A percentile compares a stretch with the other conserved stretches of the same genome.
These are phyloP conservation scores for Todiramphus saurophagus DNA, from an alignment of 2,113 vertebrate genomes.

Conservation along the genomic window DNA sequence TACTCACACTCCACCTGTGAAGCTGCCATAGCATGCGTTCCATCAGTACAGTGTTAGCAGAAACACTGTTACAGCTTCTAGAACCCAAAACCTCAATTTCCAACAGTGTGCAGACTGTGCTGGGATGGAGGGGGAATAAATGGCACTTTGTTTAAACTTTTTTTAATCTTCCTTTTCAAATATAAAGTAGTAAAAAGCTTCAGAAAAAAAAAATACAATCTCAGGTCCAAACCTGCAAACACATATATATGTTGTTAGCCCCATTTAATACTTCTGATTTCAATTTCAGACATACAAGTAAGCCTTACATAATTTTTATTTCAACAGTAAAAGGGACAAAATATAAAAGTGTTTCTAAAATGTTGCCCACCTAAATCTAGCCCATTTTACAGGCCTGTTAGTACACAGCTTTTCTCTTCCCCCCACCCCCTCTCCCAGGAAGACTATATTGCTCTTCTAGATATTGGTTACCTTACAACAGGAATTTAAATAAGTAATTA, in stretches of 20 bases:
- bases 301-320: not conserved
- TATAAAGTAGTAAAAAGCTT: not conserved
- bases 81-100: constrained; percentile 25
- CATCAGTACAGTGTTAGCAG: not conserved
- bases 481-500: not conserved
- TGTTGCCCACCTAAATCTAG: not conserved
- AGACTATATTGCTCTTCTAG: not conserved
- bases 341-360: not conserved
- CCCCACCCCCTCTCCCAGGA: fast-evolving
- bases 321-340: not conserved
- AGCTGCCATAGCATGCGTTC: not conserved
- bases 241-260: not conserved
- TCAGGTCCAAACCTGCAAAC: not conserved
- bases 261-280: not conserved
- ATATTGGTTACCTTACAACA: not conserved
- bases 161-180: not conserved
- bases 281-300: not conserved
- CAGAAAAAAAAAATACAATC: not conserved
- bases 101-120: not conserved
- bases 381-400: not conserved
- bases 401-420: not conserved
- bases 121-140: not conserved
- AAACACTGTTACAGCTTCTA: not conserved
- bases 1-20: constrained; percentile 40
- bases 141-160: not conserved